phyloP scores from a whole-genome alignment of 2,797 vertebrate genomes.

The Pseudopleuronectes americanus region DNA sequence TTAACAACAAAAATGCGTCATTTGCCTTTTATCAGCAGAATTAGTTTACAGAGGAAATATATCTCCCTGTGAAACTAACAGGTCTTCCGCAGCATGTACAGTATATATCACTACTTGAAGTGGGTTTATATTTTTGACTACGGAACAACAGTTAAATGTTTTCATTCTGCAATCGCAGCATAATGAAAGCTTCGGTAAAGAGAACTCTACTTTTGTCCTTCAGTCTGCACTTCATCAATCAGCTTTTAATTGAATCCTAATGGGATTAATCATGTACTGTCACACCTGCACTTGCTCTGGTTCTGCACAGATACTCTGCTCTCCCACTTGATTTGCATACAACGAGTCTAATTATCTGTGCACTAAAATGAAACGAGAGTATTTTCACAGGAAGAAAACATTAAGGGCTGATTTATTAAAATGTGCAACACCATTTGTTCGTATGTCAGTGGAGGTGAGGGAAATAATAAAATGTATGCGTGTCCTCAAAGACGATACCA shows the following conservation, averaged over 20 bases:
- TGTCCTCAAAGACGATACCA: neutral
- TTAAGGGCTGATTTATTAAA: slow-evolving; percentile 35
- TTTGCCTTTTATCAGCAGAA: neutral
- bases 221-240: slow-evolving; percentile 68
- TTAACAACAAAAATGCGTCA: neutral
- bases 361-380: slow-evolving; percentile 36
- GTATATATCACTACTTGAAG: neutral
- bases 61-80: neutral
- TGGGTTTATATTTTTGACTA: slow-evolving; percentile 16
- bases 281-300: slow-evolving; percentile 56
- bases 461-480: neutral
- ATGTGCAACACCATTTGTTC: slow-evolving; percentile 28
- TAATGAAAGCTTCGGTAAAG: slow-evolving; percentile 30
- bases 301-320: slow-evolving; percentile 51
- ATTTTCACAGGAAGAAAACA: slow-evolving; percentile 23
- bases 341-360: slow-evolving; percentile 51
- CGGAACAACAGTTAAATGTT: slow-evolving; percentile 3
- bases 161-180: neutral
- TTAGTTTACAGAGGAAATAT: neutral
- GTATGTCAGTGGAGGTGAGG: neutral
- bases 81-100: slow-evolving; percentile 2
- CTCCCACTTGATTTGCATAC: slow-evolving; percentile 56
- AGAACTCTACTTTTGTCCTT: slow-evolving; percentile 59
- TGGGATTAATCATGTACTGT: slow-evolving; percentile 72
- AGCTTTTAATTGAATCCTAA: slow-evolving; percentile 75